Evolutionary conservation across 92 coral and sea anemone species (phyloP), one percentile per base, ranked within the genome.

Genomic region (Scolanthus callimorphus): DNA sequence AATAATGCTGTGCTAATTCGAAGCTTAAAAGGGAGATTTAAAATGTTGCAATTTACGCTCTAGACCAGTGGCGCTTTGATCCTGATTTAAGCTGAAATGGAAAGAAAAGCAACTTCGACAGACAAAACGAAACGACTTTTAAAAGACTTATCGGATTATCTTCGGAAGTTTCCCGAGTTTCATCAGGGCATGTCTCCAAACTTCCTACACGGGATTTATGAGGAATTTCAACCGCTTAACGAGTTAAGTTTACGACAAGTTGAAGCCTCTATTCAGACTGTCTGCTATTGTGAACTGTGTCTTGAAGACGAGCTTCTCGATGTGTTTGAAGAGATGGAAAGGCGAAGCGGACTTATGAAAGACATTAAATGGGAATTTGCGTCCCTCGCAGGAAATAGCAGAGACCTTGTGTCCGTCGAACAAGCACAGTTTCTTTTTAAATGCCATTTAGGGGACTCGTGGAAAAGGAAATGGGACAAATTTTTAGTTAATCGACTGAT

Each of bases 341-440:
- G 79, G 10, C 61, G 85, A 25, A 39, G 64, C 48, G 70, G 60
- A 56, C 71, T 78, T 19, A 78, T 78, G 79, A 70, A 71, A 17
- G 79, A 78, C 65, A 47, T 78, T 53, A 58, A 71, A 49, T 78
- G 85, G 85, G 85, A 70, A 51, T 78, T 78, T 49, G 69, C 85
- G 20, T 49, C 67, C 78, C 25, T 78, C 55, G 65, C 57, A 51
- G 73, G 79, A 27, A 57, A 59, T 22, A 30, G 44, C 19, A 62
- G 60, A 17, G 56, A 63, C 1, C 37, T 61, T 24, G 70, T 78
- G 34, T 31, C 79, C 0, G 63, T 60, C 56, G 70, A 57, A 17
- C 72, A 78, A 27, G 72, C 74, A 3, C 55, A 63, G 34, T 63
- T 78, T 55, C 49, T 78, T 21, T 78, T 70, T 52, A 23, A 52